Base-by-base conservation (phyloP, 2,888 invertebrate genomes). In the Patella pellucida region DNA sequence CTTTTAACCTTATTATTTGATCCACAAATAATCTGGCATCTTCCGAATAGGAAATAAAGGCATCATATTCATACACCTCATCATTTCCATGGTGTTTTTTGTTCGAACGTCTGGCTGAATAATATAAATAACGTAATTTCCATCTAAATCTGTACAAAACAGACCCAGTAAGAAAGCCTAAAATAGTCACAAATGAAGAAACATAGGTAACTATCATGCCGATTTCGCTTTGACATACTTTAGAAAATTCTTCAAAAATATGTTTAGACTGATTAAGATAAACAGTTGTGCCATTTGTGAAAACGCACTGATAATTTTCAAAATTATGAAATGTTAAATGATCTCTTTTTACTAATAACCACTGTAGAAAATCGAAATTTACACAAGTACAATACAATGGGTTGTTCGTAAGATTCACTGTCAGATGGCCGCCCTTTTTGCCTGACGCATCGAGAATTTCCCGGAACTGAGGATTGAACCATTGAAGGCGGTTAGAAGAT, bases 31-130 rank as follows among this genome's bases (percentile, higher is more conserved):
- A 23, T 14, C 69, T 51, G 69, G 79, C 75, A n/a, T 71, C 73
- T 27, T 76, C 76, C 11, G 78, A 72, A 56, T 76, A 81, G 16
- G 78, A 79, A 11, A 82, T 50, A 62, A 82, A 82, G 67, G 77
- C 79, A 69, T 82, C 81, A 68, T 72, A 79, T 14, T 71, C 72
- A 72, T 73, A 79, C 15, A 74, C 54, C 68, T 76, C 78, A 7
- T 31, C 72, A 23, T 52, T 70, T 19, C 15, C 62, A 9, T 56
- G 12, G n/a, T 56, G 51, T 15, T 27, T 27, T 19, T 31, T 62
- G 67, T 54, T 41, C 41, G 41, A 67, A n/a, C 19, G 68, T 5
- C 50, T 68, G 16, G 68, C 72, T 31, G 23, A 54, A 52, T 31
- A 72, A 54, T 52, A 72, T 69, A 27, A 56, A 62, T 69, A 76